phyloP scores from a whole-genome alignment of 2,888 invertebrate species.

The Hipparchia sbordonii region DNA sequence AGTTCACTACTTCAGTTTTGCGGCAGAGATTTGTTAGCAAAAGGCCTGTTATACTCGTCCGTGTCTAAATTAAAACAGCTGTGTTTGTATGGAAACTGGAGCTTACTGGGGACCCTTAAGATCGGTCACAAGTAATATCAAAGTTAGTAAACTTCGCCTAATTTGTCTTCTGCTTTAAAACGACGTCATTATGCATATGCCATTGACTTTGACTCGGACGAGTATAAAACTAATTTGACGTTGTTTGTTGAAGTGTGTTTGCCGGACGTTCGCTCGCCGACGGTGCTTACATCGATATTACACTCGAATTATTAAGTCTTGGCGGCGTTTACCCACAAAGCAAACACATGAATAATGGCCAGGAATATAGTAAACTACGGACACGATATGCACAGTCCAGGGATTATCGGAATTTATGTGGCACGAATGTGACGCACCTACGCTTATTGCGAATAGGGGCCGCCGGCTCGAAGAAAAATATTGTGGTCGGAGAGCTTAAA shows the following conservation, averaged over 20 bases:
- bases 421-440: slow-evolving; percentile 74
- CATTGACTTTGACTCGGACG: background rate
- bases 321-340: slow-evolving; percentile 65
- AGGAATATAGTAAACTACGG: slow-evolving; percentile 65
- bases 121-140: background rate
- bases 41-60: no score
- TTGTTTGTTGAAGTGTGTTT: slow-evolving; percentile 30
- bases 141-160: background rate
- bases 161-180: background rate
- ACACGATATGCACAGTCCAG: slow-evolving; percentile 63
- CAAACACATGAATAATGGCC: slow-evolving; percentile 72
- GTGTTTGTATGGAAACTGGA: no score
- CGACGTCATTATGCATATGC: background rate
- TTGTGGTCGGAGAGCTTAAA: slow-evolving; percentile 75
- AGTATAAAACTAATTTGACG: slow-evolving; percentile 37
- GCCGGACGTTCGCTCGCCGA: slow-evolving; percentile 44
- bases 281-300: slow-evolving; percentile 58
- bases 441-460: slow-evolving; percentile 46
- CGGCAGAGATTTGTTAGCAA: no score
- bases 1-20: no score
- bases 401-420: slow-evolving; percentile 79
- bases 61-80: no score
- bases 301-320: slow-evolving; percentile 70
- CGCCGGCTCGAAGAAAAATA: slow-evolving; percentile 70
- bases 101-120: no score